Evolutionary conservation across 2,113 vertebrate species (phyloP).

Genomic region (Cercopithecus mona): DNA sequence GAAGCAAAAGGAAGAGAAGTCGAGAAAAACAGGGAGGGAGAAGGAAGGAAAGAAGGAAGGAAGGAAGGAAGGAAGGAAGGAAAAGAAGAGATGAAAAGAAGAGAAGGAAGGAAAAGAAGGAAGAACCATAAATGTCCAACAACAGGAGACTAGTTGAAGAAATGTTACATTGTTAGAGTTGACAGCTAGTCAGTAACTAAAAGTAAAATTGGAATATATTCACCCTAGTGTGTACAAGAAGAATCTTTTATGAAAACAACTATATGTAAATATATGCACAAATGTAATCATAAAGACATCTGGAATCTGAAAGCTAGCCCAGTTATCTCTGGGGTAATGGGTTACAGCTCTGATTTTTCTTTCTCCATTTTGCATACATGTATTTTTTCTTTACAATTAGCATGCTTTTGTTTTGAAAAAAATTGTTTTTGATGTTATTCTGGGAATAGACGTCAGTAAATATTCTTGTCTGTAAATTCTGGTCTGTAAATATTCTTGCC

Average conservation of each 20-base stretch:
- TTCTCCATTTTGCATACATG: not conserved
- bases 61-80: not conserved
- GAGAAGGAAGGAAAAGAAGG: not conserved
- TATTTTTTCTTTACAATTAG: not conserved
- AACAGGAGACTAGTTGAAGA: not conserved
- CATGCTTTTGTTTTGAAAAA: not conserved
- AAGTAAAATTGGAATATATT: not conserved
- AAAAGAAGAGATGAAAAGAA: no score
- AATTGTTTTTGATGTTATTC: no score
- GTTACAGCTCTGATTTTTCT: not conserved
- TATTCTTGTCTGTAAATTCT: not conserved
- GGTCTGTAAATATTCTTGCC: not conserved
- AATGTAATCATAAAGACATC: not conserved
- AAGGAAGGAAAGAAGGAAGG: not conserved
- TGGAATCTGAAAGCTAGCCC: not conserved
- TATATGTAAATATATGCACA: not conserved
- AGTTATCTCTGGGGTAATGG: not conserved
- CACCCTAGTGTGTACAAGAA: not conserved
- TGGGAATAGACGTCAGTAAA: not conserved
- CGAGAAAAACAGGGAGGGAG: no score
- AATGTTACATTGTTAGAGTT: not conserved
- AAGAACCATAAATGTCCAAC: not conserved
- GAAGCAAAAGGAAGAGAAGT: no score
- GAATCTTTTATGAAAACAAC: not conserved
- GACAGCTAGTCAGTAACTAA: not conserved